phyloP scores from a whole-genome alignment of 2,888 invertebrate genomes.

The Aleiodes alternator region DNA sequence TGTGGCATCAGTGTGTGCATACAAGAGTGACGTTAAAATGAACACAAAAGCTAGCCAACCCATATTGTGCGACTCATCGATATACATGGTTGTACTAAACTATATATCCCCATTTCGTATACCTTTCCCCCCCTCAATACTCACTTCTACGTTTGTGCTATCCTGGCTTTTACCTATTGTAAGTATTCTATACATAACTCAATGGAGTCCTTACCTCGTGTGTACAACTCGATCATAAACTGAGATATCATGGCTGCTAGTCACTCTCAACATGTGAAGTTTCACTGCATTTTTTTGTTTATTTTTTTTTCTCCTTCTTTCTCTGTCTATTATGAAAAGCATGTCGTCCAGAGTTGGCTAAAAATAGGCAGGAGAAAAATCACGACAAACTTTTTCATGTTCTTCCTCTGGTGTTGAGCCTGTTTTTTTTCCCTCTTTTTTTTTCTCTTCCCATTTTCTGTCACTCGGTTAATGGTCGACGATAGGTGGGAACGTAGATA shows the following conservation, averaged over 20 bases:
- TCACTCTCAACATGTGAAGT: conserved; percentile 5
- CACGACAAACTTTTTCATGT: conserved; percentile 24
- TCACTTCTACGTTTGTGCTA: not conserved
- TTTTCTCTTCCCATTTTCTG: conserved; percentile 25
- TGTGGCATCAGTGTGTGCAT: conserved; percentile 40
- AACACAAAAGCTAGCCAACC: conserved; percentile 55
- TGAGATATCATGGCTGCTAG: not conserved
- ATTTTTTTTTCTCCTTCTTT: not conserved
- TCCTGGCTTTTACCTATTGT: no score
- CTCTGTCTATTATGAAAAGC: not conserved
- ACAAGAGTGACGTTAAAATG: conserved; percentile 56
- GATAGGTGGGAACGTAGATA: conserved; percentile 43
- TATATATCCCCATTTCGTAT: not conserved
- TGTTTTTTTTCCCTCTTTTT: conserved; percentile 16
- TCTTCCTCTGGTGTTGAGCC: not conserved
- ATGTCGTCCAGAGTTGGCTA: not conserved
- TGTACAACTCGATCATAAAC: no score
- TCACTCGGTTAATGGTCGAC: conserved; percentile 42
- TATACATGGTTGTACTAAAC: not conserved
- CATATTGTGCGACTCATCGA: conserved; percentile 50
- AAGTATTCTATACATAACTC: no score
- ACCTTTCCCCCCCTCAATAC: not conserved
- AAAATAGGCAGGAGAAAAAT: conserved; percentile 24
- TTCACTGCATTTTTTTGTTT: not conserved
- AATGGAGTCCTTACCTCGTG: no score